phyloP scores from a whole-genome alignment of 2,113 vertebrate genomes.

The Mobula hypostoma region DNA sequence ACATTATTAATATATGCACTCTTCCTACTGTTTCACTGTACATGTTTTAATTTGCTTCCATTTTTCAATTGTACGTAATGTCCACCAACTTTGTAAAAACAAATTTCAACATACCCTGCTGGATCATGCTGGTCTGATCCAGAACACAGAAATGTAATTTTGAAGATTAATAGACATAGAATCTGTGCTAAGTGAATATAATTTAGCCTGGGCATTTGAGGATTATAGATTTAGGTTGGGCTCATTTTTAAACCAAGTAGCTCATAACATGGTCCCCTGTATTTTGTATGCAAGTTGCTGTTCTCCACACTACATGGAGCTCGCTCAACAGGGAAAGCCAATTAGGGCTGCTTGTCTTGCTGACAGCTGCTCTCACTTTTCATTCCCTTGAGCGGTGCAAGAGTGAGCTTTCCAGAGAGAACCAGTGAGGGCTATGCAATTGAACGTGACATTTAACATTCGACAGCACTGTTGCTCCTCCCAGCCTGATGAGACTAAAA shows the following conservation, averaged over 20 bases:
- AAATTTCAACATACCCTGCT: too few relatives aligned
- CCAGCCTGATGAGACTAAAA: background rate
- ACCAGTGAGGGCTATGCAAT: background rate
- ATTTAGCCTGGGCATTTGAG: too few relatives aligned
- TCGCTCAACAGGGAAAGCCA: background rate
- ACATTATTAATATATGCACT: too few relatives aligned
- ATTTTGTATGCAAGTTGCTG: background rate
- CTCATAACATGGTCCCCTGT: background rate
- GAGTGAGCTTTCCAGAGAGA: background rate
- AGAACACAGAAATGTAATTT: too few relatives aligned
- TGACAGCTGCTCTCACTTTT: background rate
- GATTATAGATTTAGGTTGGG: too few relatives aligned
- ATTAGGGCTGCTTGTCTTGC: background rate
- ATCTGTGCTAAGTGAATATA: too few relatives aligned
- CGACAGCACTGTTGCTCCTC: background rate
- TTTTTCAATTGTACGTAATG: too few relatives aligned
- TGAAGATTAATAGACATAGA: too few relatives aligned
- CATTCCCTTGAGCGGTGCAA: background rate
- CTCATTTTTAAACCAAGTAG: background rate
- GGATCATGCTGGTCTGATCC: too few relatives aligned
- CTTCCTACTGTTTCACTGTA: too few relatives aligned
- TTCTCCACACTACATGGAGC: background rate
- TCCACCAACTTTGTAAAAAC: too few relatives aligned
- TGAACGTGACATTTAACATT: background rate
- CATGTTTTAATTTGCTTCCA: too few relatives aligned